phyloP scores from a whole-genome alignment of 2,888 invertebrate genomes.

The Phragmatobia fuliginosa region DNA sequence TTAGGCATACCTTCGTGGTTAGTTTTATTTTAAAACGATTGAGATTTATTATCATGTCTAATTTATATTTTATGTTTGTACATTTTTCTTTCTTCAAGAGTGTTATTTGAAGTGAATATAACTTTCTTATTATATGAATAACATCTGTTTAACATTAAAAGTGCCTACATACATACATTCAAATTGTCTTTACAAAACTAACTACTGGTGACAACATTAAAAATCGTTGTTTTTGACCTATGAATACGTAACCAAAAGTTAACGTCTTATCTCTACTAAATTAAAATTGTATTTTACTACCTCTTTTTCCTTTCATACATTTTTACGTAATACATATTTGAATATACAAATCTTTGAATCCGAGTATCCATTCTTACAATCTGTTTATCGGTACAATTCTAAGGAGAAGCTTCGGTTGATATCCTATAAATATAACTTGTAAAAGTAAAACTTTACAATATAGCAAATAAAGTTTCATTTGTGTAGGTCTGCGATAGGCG shows the following conservation, averaged over 20 bases:
- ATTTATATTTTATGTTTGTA: conserved; percentile 47
- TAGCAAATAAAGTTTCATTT: conserved; percentile 50
- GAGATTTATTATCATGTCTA: conserved; percentile 62
- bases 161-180: conserved; percentile 54
- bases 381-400: conserved; percentile 45
- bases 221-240: conserved; percentile 30
- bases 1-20: conserved; percentile 53
- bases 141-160: conserved; percentile 46
- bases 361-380: conserved; percentile 41
- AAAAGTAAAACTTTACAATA: conserved; percentile 51
- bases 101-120: background rate
- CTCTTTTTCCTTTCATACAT: conserved; percentile 32
- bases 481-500: conserved; percentile 43
- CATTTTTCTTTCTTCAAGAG: background rate
- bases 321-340: too few relatives aligned
- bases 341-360: conserved; percentile 47
- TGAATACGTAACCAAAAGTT: conserved; percentile 10
- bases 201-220: conserved; percentile 26
- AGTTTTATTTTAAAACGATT: conserved; percentile 58
- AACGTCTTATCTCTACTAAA: conserved; percentile 24
- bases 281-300: conserved; percentile 25
- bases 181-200: conserved; percentile 53
- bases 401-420: conserved; percentile 43
- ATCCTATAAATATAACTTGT: conserved; percentile 44
- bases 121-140: background rate